phyloP scores from a whole-genome alignment of 2,113 vertebrate species.

The Axis porcinus region DNA sequence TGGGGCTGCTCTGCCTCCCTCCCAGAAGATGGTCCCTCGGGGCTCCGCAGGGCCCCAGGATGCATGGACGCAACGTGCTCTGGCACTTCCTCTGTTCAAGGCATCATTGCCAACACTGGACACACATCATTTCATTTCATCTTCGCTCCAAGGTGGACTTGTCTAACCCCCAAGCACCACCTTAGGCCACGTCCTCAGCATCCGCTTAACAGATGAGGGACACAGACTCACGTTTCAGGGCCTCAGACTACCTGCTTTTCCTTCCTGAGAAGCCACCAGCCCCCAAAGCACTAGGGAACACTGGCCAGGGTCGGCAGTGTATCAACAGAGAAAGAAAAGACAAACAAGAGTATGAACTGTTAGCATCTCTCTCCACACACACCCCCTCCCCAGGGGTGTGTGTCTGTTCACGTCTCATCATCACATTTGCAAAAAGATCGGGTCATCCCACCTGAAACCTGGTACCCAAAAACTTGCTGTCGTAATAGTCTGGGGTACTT shows the following conservation, averaged over 20 bases:
- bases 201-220: fast-evolving
- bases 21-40: fast-evolving
- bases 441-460: not conserved
- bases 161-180: fast-evolving
- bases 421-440: fast-evolving
- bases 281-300: not conserved
- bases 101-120: fast-evolving
- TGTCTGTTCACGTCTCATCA: not conserved
- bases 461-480: fast-evolving
- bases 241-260: fast-evolving
- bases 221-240: fast-evolving
- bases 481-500: fast-evolving
- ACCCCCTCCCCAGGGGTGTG: fast-evolving
- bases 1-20: not conserved
- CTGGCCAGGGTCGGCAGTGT: fast-evolving
- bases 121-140: fast-evolving
- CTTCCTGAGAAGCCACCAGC: not conserved
- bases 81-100: not conserved
- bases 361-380: not conserved
- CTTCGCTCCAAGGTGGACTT: fast-evolving
- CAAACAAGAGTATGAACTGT: fast-evolving
- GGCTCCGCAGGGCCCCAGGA: not conserved
- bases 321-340: not conserved
- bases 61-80: fast-evolving
- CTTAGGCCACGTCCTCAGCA: fast-evolving